Percentiles rank a stretch among this genome's conserved stretches.
phyloP scores from a whole-genome alignment of 2,113 vertebrate genomes.

The Reinhardtius hippoglossoides region DNA sequence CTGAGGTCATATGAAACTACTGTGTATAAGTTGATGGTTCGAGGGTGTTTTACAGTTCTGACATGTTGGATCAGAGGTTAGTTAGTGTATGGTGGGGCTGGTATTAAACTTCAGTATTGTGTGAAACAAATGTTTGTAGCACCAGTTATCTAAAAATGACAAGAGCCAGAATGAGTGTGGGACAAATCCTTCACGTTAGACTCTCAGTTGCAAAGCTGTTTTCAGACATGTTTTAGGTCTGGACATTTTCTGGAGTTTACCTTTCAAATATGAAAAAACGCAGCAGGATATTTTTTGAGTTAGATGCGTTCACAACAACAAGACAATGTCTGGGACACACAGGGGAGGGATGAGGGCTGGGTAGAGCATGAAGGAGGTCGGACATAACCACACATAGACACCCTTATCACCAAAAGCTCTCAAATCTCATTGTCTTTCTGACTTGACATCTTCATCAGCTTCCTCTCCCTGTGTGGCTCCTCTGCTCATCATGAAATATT shows the following conservation, averaged over 20 bases:
- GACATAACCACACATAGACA: too few relatives aligned
- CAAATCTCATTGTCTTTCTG: not conserved
- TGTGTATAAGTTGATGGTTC: conserved; percentile 46
- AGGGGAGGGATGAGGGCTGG: too few relatives aligned
- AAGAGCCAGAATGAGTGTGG: not conserved
- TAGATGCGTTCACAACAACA: not conserved
- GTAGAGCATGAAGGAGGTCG: too few relatives aligned
- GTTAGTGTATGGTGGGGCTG: not conserved
- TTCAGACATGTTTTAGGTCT: not conserved
- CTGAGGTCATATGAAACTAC: conserved; percentile 64
- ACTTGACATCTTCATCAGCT: not conserved
- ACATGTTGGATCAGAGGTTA: conserved; percentile 30
- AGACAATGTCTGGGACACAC: too few relatives aligned
- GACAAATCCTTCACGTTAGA: not conserved
- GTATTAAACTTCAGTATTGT: conserved; percentile 1
- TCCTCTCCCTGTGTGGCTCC: too few relatives aligned
- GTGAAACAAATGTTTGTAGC: not conserved
- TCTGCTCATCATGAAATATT: too few relatives aligned
- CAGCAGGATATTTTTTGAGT: not conserved
- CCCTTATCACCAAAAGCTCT: too few relatives aligned
- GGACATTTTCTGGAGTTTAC: not conserved
- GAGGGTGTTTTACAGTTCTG: conserved; percentile 59
- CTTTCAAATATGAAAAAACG: not conserved
- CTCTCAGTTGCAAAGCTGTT: not conserved
- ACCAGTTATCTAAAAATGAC: not conserved